A percentile compares a stretch with the other conserved stretches of the same genome.
These are phyloP conservation scores for Macrotrachela quadricornifera DNA, from an alignment of 1,140 invertebrate species.

Conservation along the genomic window DNA sequence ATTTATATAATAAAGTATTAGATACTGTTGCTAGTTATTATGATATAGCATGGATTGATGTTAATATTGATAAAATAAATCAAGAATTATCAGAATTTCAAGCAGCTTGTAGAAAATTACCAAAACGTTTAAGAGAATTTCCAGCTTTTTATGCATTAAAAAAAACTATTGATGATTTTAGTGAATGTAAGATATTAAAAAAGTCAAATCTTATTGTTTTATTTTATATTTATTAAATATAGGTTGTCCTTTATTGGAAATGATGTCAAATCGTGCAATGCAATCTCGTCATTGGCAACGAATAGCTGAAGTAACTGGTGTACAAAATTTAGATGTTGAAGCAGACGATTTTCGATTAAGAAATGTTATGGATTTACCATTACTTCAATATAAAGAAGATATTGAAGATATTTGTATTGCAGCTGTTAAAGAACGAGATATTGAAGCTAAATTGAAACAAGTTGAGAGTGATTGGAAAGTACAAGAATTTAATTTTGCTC, in stretches of 20 bases:
- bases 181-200: constrained; percentile 67
- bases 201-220: no score
- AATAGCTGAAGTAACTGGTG: constrained; percentile 60
- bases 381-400: constrained; percentile 77
- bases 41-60: constrained; percentile 81
- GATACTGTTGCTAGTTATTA: constrained; percentile 84
- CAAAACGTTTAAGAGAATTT: constrained; percentile 86
- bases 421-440: constrained; percentile 89
- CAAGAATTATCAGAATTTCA: constrained; percentile 90
- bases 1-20: constrained; percentile 83
- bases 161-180: constrained; percentile 89
- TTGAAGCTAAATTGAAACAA: constrained; percentile 76
- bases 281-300: constrained; percentile 83
- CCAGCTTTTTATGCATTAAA: constrained; percentile 81
- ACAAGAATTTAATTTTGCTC: constrained; percentile 73
- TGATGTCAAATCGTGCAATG: constrained; percentile 96
- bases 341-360: constrained; percentile 76
- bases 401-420: constrained; percentile 96
- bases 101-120: constrained; percentile 51
- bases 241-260: constrained; percentile 59
- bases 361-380: constrained; percentile 79
- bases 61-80: constrained; percentile 89
- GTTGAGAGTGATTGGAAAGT: constrained; percentile 84
- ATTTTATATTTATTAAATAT: no score
- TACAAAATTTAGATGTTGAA: constrained; percentile 61